phyloP scores from a whole-genome alignment of 2,888 invertebrate species.

The Dryocosmus kuriphilus region DNA sequence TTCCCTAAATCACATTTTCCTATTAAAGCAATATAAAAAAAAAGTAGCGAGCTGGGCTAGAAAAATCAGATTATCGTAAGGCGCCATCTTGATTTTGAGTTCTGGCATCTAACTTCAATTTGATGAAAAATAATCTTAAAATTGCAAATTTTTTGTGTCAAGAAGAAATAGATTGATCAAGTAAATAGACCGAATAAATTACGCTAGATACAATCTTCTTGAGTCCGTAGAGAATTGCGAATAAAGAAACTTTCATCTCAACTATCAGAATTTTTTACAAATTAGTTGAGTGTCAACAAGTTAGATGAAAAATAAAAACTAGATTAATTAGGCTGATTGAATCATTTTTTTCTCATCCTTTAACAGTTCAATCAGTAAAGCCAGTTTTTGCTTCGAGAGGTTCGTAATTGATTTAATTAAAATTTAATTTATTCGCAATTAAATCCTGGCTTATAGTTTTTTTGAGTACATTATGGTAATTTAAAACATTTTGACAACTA shows the following conservation, averaged over 20 bases:
- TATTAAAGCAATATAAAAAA: neutral
- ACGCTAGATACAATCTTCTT: neutral
- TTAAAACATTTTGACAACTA: neutral
- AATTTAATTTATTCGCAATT: neutral
- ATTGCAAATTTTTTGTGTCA: too few relatives aligned
- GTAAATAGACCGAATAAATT: neutral
- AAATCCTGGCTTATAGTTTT: neutral
- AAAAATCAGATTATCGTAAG: neutral
- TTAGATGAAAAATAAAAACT: neutral
- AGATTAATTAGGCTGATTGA: neutral
- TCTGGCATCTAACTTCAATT: neutral
- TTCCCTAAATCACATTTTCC: neutral
- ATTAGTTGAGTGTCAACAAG: neutral
- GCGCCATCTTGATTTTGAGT: neutral
- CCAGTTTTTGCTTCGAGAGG: neutral
- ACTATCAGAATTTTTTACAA: neutral
- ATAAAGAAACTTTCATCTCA: neutral
- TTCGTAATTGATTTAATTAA: neutral
- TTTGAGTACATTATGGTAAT: neutral
- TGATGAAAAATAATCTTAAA: too few relatives aligned
- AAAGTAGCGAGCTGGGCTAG: neutral
- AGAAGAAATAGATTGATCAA: too few relatives aligned
- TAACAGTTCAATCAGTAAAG: neutral
- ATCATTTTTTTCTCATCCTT: slow-evolving; percentile 1
- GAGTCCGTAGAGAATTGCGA: neutral